Evolutionary conservation across 2,113 vertebrate genomes (phyloP).

Genomic region (Toxotes jaculatrix): DNA sequence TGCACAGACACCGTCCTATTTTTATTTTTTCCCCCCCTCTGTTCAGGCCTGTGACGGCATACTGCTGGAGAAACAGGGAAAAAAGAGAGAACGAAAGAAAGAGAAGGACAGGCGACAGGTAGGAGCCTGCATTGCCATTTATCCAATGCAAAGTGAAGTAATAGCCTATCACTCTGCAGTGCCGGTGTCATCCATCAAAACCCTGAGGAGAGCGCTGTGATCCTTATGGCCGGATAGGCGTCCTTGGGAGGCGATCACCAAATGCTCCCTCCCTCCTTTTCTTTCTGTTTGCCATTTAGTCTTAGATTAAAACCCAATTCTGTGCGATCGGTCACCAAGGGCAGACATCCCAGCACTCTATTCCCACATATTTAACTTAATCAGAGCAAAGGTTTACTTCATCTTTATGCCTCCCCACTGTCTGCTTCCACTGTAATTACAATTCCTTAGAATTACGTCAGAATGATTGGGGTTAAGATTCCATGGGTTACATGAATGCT

Average conservation of each 20-base stretch:
- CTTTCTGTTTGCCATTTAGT: slow-evolving; percentile 15
- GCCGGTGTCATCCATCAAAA: slow-evolving; percentile 83
- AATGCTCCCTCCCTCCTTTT: slow-evolving; percentile 29
- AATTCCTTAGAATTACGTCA: slow-evolving; percentile 7
- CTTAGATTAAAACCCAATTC: slow-evolving; percentile 76
- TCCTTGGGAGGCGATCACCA: slow-evolving; percentile 78
- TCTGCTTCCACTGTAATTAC: slow-evolving; percentile 44
- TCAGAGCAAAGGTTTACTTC: slow-evolving; percentile 47
- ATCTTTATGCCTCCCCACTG: slow-evolving; percentile 22
- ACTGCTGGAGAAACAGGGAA: background rate
- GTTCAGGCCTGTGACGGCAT: slow-evolving; percentile 28
- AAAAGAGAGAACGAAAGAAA: slow-evolving; percentile 37
- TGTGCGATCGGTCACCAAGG: slow-evolving; percentile 65
- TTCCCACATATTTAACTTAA: slow-evolving; percentile 62
- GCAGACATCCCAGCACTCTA: slow-evolving; percentile 37
- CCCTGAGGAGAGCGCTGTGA: slow-evolving; percentile 67
- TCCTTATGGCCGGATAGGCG: slow-evolving; percentile 53
- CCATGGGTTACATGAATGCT: background rate
- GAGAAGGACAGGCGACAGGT: slow-evolving; percentile 71
- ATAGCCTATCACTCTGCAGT: slow-evolving; percentile 84
- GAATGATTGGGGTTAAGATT: slow-evolving; percentile 1
- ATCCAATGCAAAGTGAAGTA: slow-evolving; percentile 87
- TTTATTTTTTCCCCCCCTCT: background rate
- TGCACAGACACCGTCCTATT: slow-evolving; percentile 21
- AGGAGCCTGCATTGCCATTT: slow-evolving; percentile 77